Evolutionary conservation across 2,797 vertebrate genomes (phyloP), one percentile per base, ranked within the genome.

Genomic region (Ataeniobius toweri): DNA sequence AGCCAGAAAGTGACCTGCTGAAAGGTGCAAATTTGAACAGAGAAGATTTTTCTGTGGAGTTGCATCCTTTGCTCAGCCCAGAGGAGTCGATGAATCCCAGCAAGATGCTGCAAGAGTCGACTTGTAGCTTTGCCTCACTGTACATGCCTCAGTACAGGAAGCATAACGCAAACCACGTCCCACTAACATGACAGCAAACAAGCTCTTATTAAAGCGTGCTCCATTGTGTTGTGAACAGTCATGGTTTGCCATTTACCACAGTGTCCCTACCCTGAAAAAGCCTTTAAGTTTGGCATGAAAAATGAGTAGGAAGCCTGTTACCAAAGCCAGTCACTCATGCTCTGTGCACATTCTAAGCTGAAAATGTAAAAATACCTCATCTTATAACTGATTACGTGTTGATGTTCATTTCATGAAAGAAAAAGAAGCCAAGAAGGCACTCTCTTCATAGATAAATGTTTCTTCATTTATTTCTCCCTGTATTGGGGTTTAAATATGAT

Each of bases 131-230:
- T 1, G 83, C 94, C 39, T 83, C 94, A 1, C 92, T 96, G 0
- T 99, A 99, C 24, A 72, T 97, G 91, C 97, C 98, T 0, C 98
- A 99, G 77, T 98, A 97, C 88, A 96, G 92, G 89, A 90, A 84
- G 75, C 92, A 65, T 67, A 0, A 94, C 91, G 80, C 91, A 89
- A 44, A 90, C 88, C 7, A 91, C 92, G 83, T 68, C 80, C 77
- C 93, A 92, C 77, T 87, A 86, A 39, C 93, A 86, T 74, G 82
- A 91, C 22, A 59, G 68, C 67, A 16, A 82, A 75, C 70, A 70
- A 69, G 71, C 84, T 75, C 80, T 87, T 80, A 70, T 71, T 28
- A 10, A 74, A 46, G 31, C 50, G 48, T 31, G 44, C 72, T 41
- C 22, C 20, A 8, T 72, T 44, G 31, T 80, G 68, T 70, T 46